phyloP scores from a whole-genome alignment of 2,888 invertebrate species.

The Bombylius discolor region DNA sequence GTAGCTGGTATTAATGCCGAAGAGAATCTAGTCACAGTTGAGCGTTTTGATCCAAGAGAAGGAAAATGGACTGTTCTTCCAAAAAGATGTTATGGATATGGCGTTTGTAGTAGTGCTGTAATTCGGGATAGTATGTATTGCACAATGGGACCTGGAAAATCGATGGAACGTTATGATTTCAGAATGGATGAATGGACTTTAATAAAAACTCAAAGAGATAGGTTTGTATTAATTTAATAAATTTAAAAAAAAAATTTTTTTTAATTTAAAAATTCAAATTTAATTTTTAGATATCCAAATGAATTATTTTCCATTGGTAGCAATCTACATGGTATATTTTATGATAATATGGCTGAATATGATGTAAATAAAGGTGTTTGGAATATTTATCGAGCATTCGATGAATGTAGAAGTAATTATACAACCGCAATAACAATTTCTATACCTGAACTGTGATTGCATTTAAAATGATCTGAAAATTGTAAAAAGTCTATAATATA shows the following conservation, averaged over 20 bases:
- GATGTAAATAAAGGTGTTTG: constrained; percentile 9
- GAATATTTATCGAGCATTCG: constrained; percentile 3
- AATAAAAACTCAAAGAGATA: constrained; percentile 12
- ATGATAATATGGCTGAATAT: constrained; percentile 11
- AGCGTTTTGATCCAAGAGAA: constrained; percentile 12
- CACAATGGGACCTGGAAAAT: constrained; percentile 3
- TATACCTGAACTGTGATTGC: no score
- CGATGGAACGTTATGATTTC: constrained; percentile 14
- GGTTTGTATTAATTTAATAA: constrained; percentile 1
- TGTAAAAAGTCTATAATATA: no score
- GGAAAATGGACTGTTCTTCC: constrained; percentile 12
- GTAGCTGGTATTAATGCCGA: constrained; percentile 13
- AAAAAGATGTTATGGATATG: constrained; percentile 5
- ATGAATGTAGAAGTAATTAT: no score
- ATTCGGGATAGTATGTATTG: constrained; percentile 14
- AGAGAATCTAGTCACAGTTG: constrained; percentile 3
- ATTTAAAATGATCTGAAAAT: no score
- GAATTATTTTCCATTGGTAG: constrained; percentile 10
- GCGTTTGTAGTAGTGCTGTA: constrained; percentile 9
- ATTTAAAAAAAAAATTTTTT: background rate
- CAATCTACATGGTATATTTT: constrained; percentile 12
- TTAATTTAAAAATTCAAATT: background rate
- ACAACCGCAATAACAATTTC: no score
- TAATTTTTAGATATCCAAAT: constrained; percentile 11
- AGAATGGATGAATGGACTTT: constrained; percentile 12